Evolutionary conservation across 2,888 invertebrate species (phyloP).

Genomic region (Chalcis sispes): DNA sequence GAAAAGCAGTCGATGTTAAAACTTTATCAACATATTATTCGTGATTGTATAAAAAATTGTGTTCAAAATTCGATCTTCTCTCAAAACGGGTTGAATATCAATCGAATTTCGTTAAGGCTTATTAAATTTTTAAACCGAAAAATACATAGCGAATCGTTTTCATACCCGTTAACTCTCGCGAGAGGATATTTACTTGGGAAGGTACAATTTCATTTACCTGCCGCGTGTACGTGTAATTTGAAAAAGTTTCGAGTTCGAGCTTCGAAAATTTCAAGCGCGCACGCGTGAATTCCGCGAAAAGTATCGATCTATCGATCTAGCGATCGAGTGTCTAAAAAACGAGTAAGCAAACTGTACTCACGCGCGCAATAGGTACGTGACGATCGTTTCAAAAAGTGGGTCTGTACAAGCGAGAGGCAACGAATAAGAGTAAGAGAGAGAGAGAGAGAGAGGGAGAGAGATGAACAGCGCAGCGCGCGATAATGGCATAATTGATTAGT

Average conservation of each 20-base stretch:
- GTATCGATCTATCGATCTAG: constrained; percentile 13
- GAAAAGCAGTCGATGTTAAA: constrained; percentile 16
- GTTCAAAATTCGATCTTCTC: neutral
- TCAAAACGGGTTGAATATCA: too few species aligned
- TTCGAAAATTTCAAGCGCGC: neutral
- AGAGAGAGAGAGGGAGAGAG: too few species aligned
- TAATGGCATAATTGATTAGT: constrained; percentile 54
- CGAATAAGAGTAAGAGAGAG: too few species aligned
- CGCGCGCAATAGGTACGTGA: neutral
- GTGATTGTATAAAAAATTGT: neutral
- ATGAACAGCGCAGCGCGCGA: constrained; percentile 34
- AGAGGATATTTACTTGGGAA: too few species aligned
- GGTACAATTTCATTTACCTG: neutral
- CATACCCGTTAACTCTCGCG: too few species aligned
- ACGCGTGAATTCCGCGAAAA: constrained; percentile 25
- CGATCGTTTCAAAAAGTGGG: constrained; percentile 36
- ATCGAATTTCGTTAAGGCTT: too few species aligned
- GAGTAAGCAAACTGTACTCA: constrained; percentile 42
- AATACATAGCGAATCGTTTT: too few species aligned
- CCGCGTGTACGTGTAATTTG: constrained; percentile 9
- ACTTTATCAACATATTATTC: neutral
- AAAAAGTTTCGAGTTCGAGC: constrained; percentile 39
- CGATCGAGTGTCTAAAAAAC: neutral
- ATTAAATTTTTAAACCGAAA: neutral
- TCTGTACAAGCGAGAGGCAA: constrained; percentile 12